Evolutionary conservation across 1,140 invertebrate species (phyloP).

Genomic region (Lepidurus packardi): DNA sequence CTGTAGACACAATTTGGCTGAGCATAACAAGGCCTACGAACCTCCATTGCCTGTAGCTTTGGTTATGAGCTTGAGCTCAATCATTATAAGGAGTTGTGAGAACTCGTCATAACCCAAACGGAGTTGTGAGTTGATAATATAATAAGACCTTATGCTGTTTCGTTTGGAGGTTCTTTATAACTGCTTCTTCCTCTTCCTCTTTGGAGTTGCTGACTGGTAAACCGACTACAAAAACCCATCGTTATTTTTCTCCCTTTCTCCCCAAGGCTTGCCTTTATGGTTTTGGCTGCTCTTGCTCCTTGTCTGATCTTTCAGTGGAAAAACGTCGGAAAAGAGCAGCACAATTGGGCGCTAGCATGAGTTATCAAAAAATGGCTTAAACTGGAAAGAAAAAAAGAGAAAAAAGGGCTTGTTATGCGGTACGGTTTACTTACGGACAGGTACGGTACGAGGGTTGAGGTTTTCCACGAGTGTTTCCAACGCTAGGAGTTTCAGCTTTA

Average conservation of each 20-base stretch:
- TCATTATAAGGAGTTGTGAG: background rate
- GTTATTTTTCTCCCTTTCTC: slow-evolving; percentile 12
- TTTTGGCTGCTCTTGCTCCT: background rate
- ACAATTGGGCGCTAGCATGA: background rate
- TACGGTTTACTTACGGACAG: slow-evolving; percentile 24
- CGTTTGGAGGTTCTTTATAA: too few relatives aligned
- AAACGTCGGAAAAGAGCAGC: background rate
- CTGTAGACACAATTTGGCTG: background rate
- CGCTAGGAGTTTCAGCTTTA: background rate
- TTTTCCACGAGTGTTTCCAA: slow-evolving; percentile 23
- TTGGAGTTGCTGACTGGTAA: background rate
- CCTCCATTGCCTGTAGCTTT: background rate
- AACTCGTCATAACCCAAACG: background rate
- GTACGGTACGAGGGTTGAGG: slow-evolving; percentile 21
- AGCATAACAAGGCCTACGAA: background rate
- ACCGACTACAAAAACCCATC: slow-evolving; percentile 12
- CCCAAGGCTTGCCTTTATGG: background rate
- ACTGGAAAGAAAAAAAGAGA: background rate
- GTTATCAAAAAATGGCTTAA: background rate
- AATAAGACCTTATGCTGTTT: too few relatives aligned
- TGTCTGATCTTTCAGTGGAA: background rate
- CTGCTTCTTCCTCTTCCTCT: background rate
- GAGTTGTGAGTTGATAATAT: background rate
- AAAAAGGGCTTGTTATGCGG: background rate
- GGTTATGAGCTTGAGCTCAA: background rate